A percentile compares a stretch with the other conserved stretches of the same genome.
These are phyloP conservation scores for Latrodectus hesperus DNA, from an alignment of 2,888 invertebrate genomes.

Conservation along the genomic window DNA sequence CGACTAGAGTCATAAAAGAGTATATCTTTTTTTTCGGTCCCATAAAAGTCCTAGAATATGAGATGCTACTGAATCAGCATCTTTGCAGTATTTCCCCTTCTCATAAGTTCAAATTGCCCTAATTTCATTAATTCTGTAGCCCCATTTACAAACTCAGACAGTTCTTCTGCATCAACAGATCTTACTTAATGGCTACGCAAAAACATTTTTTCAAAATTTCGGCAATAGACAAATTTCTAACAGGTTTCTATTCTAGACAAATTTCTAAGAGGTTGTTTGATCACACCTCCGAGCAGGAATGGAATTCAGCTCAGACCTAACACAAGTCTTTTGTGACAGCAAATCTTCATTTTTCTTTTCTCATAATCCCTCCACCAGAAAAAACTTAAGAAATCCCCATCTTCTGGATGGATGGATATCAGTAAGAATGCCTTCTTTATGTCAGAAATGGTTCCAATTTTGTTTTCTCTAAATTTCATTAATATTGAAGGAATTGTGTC, in stretches of 20 bases:
- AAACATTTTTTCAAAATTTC: constrained; percentile 12
- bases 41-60: constrained; percentile 24
- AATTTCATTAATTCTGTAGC: constrained; percentile 16
- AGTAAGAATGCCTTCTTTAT: not conserved
- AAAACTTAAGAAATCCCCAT: not conserved
- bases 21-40: constrained; percentile 4
- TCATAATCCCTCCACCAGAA: constrained; percentile 7
- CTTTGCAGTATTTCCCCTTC: constrained; percentile 11
- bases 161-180: constrained; percentile 7
- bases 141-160: not conserved
- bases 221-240: not conserved
- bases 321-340: constrained; percentile 10
- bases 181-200: not conserved
- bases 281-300: not conserved
- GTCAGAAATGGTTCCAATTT: not conserved
- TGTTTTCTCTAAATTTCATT: not conserved
- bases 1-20: too few relatives aligned
- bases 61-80: constrained; percentile 15
- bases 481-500: constrained; percentile 15
- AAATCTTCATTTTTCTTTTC: not conserved
- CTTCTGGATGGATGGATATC: not conserved
- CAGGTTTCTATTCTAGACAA: not conserved
- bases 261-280: not conserved
- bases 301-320: not conserved
- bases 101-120: constrained; percentile 1